Evolutionary conservation across 2,113 vertebrate species (phyloP).

Genomic region (Penelope pileata): DNA sequence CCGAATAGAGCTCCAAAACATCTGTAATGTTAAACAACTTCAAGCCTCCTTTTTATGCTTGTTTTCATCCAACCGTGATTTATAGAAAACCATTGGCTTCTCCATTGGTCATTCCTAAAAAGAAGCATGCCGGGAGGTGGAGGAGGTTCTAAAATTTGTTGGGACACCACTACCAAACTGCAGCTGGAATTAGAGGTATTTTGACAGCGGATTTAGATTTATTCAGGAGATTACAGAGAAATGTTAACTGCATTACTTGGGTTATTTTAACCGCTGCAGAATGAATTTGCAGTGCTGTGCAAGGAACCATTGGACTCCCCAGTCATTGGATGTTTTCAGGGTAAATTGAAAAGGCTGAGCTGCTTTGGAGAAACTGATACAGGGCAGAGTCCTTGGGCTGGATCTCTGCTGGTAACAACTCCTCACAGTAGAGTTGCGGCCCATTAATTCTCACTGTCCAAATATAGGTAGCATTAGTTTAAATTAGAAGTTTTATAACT

Average conservation of each 20-base stretch:
- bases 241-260: neutral
- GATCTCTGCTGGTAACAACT: neutral
- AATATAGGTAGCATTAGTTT: conserved; percentile 66
- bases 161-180: conserved; percentile 23
- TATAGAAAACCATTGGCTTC: conserved; percentile 61
- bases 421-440: neutral
- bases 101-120: conserved; percentile 51
- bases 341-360: neutral
- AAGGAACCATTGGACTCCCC: neutral
- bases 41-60: conserved; percentile 63
- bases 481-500: conserved; percentile 65
- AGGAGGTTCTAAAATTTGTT: conserved; percentile 9
- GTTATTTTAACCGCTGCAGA: conserved; percentile 29
- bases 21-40: conserved; percentile 72
- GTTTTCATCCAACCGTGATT: conserved; percentile 63
- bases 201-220: conserved; percentile 53
- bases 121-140: conserved; percentile 10
- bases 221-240: conserved; percentile 52
- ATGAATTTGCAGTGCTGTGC: neutral
- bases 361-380: conserved; percentile 34
- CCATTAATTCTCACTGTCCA: conserved; percentile 59
- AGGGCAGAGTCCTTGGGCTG: conserved; percentile 30
- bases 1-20: conserved; percentile 63
- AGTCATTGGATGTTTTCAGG: neutral
- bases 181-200: conserved; percentile 41